Evolutionary conservation across 2,888 invertebrate species (phyloP).

Genomic region (Euzophera pinguis): DNA sequence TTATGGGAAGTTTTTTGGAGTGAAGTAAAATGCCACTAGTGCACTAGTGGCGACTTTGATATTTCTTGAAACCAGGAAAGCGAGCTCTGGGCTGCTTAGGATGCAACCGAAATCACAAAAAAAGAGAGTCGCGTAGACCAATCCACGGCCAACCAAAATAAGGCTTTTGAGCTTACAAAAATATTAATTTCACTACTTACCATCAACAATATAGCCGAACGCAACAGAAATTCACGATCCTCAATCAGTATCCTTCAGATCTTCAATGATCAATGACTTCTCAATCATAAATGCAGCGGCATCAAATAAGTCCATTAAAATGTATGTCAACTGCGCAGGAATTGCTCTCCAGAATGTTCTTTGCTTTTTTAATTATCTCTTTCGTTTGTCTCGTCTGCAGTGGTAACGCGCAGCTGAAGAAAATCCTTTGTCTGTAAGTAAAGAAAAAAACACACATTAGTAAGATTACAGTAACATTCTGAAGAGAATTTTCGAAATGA

Average conservation of each 20-base stretch:
- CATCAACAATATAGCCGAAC: slow-evolving; percentile 34
- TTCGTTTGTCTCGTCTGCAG: not conserved
- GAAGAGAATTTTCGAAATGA: too few species aligned
- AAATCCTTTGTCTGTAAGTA: not conserved
- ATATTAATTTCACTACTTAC: slow-evolving; percentile 25
- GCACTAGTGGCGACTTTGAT: too few species aligned
- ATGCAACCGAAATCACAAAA: too few species aligned
- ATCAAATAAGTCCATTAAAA: slow-evolving; percentile 31
- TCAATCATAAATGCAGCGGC: slow-evolving; percentile 24
- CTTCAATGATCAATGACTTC: slow-evolving; percentile 22
- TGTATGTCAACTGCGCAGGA: slow-evolving; percentile 2
- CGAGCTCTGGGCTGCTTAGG: too few species aligned
- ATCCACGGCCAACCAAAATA: not conserved
- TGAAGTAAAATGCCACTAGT: too few species aligned
- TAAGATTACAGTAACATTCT: not conserved
- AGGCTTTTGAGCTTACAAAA: too few species aligned
- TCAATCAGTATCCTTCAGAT: slow-evolving; percentile 22
- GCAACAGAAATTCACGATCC: slow-evolving; percentile 22
- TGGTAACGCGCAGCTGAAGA: not conserved
- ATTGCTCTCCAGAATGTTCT: not conserved
- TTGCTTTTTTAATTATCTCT: not conserved
- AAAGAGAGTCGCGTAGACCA: too few species aligned
- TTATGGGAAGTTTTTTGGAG: too few species aligned
- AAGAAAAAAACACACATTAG: not conserved
- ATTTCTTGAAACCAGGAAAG: too few species aligned